phyloP scores from a whole-genome alignment of 2,888 invertebrate genomes.

The Dicranocentrus wangi region DNA sequence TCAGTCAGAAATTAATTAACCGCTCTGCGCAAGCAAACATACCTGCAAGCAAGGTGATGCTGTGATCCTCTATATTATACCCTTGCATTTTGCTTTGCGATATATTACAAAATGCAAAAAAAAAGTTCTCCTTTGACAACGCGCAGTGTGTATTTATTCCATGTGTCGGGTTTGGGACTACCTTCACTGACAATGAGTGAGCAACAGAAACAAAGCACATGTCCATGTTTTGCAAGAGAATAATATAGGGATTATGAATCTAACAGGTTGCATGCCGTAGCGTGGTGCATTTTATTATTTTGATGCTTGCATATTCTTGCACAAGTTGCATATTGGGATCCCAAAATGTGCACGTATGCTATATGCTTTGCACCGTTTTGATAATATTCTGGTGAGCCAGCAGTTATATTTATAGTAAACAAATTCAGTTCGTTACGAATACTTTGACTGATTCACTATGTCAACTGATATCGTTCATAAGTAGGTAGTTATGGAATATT shows the following conservation, averaged over 20 bases:
- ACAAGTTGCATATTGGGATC: background rate
- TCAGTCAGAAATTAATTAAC: constrained; percentile 8
- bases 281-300: too few relatives aligned
- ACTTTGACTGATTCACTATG: background rate
- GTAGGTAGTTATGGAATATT: background rate
- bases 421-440: background rate
- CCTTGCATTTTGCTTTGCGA: background rate
- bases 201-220: background rate
- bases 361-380: background rate
- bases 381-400: constrained; percentile 3
- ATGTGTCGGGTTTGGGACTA: too few relatives aligned
- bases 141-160: background rate
- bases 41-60: background rate
- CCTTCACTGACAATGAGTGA: background rate
- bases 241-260: background rate
- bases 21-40: background rate
- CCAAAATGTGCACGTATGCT: background rate
- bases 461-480: background rate
- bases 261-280: too few relatives aligned
- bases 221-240: background rate
- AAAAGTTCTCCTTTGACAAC: background rate
- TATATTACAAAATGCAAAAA: too few relatives aligned
- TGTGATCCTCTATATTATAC: background rate
- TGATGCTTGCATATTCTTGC: too few relatives aligned
- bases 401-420: background rate